A percentile compares a stretch with the other conserved stretches of the same genome.
These are phyloP conservation scores for Tapirus indicus DNA, from an alignment of 2,797 vertebrate genomes.

Conservation along the genomic window DNA sequence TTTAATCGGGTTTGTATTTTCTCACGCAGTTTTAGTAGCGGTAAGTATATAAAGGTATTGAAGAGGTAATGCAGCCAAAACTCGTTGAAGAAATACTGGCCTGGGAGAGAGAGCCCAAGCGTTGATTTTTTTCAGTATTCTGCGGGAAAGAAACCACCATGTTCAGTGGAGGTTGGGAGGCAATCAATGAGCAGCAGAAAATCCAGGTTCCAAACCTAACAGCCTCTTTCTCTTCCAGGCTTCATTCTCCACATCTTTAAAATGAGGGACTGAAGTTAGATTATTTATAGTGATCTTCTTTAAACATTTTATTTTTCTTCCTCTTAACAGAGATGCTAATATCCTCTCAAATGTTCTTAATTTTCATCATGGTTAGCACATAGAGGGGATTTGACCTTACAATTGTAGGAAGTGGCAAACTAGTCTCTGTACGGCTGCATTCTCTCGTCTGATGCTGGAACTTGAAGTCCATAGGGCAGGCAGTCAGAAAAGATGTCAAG, in stretches of 20 bases:
- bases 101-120: not conserved
- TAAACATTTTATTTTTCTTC: not conserved
- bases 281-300: not conserved
- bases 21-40: not conserved
- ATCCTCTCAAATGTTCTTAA: not conserved
- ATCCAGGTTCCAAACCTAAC: not conserved
- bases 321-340: not conserved
- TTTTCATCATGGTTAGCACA: not conserved
- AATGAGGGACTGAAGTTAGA: not conserved
- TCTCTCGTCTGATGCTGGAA: not conserved
- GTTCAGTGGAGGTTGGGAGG: not conserved
- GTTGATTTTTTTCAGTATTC: not conserved
- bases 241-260: conserved; percentile 45
- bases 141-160: not conserved
- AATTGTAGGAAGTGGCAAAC: not conserved
- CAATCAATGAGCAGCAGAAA: not conserved
- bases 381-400: not conserved
- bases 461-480: not conserved
- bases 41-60: not conserved
- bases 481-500: not conserved
- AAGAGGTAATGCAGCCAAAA: not conserved
- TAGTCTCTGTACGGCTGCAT: not conserved
- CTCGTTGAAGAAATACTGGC: not conserved
- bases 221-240: not conserved
- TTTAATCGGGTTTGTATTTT: not conserved